Conservation (phyloP, 2,113 vertebrate genomes). For the Tauraco erythrolophus region DNA sequence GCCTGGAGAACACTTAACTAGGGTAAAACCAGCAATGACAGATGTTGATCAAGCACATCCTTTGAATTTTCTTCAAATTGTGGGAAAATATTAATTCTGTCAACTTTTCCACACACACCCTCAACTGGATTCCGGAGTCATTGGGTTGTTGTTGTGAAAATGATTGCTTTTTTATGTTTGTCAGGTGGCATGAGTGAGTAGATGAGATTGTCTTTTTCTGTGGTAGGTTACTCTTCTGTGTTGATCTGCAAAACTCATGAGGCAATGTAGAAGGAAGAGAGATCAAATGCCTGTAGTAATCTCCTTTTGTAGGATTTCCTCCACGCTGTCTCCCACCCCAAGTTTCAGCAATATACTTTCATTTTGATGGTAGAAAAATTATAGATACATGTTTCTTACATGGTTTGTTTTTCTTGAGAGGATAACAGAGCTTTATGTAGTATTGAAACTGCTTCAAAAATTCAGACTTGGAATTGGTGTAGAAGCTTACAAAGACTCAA, state of each 20-base stretch:
- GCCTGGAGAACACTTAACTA: background rate
- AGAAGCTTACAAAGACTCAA: background rate
- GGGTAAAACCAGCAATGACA: background rate
- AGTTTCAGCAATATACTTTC: background rate
- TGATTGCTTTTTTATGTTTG: background rate
- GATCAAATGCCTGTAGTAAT: background rate
- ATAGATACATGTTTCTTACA: background rate
- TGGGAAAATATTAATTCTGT: background rate
- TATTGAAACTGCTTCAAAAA: background rate
- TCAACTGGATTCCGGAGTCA: background rate
- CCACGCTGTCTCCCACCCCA: background rate
- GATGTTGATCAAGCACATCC: background rate
- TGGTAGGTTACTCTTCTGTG: background rate
- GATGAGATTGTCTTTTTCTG: background rate
- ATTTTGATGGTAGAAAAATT: background rate
- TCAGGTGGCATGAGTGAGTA: background rate
- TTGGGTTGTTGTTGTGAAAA: background rate
- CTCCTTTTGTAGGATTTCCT: background rate
- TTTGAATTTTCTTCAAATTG: background rate
- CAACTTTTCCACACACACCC: background rate
- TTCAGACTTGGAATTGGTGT: background rate
- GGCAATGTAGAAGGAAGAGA: background rate
- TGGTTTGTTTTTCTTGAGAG: background rate
- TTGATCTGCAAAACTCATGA: background rate
- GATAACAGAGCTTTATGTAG: background rate